Base-by-base conservation (phyloP, 2,113 vertebrate species). In the Alethe diademata region DNA sequence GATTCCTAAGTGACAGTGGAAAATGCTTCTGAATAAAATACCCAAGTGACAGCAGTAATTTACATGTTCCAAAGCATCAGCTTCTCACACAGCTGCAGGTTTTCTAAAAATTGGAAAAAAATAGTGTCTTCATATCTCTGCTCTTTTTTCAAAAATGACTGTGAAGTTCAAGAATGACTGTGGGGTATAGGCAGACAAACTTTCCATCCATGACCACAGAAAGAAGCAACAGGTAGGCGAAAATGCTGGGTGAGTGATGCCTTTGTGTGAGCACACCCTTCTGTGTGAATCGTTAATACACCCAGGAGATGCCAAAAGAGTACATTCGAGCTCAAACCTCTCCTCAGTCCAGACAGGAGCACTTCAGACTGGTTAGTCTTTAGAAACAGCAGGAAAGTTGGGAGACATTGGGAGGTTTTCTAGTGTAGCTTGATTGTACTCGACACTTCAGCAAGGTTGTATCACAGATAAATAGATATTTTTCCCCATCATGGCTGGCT, bases 231-330 rank as follows among this genome's bases (percentile, higher is more conserved):
- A 51, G 36, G 45, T 56, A 62, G 47, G 51, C 58, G 53, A 51
- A 56, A 69, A 54, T 7, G 22, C 1, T 17, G 69, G 23, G 42
- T n/a, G 35, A 70, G 23, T 8, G 2, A 26, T 40, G 51, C 19
- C 25, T 50, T 15, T 42, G 22, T 38, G 70, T 35, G 28, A 54
- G 42, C 24, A 43, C 12, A 17, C 35, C 53, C 29, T 89, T 35
- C 71, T 1, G 0, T 66, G 42, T 0, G 0, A 26, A 58, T 91
- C 5, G 5, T 31, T 38, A 40, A 51, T 31, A 28, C 6, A 48
- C n/a, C 8, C 16, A n/a, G 51, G 3, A 47, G 19, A 42, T 28
- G 29, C 4, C n/a, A 72, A 31, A 64, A 58, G 45, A 29, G 8
- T 3, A 6, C 3, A n/a, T 25, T n/a, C 61, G 35, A 88, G n/a